phyloP scores from a whole-genome alignment of 2,888 invertebrate species.

The Drosophila borealis region DNA sequence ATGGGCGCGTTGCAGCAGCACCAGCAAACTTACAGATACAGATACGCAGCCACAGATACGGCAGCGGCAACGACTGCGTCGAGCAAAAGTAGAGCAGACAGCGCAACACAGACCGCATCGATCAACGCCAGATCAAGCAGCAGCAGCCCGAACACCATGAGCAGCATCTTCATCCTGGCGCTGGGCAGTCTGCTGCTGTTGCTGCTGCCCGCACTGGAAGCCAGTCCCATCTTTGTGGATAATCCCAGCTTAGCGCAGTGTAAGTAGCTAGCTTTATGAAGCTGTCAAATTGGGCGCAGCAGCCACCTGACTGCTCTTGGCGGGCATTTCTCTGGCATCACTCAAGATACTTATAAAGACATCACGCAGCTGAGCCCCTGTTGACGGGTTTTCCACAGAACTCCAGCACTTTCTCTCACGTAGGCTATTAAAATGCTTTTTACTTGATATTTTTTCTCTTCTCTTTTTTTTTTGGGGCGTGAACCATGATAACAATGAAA shows the following conservation, averaged over 20 bases:
- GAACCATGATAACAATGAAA: conserved; percentile 38
- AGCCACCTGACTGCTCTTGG: conserved; percentile 45
- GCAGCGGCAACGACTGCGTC: conserved; percentile 13
- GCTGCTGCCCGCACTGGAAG: conserved; percentile 48
- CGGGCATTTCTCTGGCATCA: conserved; percentile 40
- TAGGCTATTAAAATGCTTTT: conserved; percentile 61
- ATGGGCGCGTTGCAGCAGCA: conserved; percentile 74
- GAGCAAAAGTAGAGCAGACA: conserved; percentile 46
- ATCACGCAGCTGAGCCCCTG: conserved; percentile 26
- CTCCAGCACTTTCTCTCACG: conserved; percentile 78
- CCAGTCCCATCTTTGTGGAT: conserved; percentile 84
- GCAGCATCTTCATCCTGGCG: conserved; percentile 54
- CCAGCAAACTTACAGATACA: conserved; percentile 43
- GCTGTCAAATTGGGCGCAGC: conserved; percentile 17
- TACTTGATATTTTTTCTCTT: conserved; percentile 13
- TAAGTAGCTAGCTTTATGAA: conserved; percentile 76
- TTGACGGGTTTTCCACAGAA: conserved; percentile 67
- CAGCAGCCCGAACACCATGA: conserved; percentile 28
- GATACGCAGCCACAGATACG: conserved; percentile 38
- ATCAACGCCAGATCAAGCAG: conserved; percentile 9
- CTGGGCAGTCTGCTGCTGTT: conserved; percentile 67
- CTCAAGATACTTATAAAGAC: conserved; percentile 37
- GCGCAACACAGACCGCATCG: conserved; percentile 22
- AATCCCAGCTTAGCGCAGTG: conserved; percentile 85
- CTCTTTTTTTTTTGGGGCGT: conserved; percentile 36